Base-by-base conservation (phyloP, 2,888 invertebrate genomes). In the Cephalotes varians region DNA sequence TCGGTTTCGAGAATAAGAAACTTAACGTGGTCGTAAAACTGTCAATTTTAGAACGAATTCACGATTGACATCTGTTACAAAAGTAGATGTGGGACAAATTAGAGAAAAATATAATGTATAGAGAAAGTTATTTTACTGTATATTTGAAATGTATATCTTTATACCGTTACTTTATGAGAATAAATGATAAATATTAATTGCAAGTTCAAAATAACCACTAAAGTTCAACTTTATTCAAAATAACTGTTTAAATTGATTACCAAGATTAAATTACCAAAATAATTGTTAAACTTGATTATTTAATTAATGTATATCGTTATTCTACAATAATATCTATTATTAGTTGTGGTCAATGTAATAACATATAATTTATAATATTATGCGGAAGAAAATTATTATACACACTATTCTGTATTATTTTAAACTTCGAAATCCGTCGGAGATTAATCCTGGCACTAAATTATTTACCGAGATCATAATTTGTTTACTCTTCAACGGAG, bases 41-140 rank as follows among this genome's bases (percentile, higher is more conserved):
- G 88, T 88, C 88, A 88, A 86, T 88, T 86, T n/a, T 85, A 77
- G 74, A 65, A 31, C 62, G 73, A 88, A 86, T 80, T 86, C 86
- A 86, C 81, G 73, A 83, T 86, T 81, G 88, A 85, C 88, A 73
- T 84, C 56, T 76, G 77, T 54, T 76, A 51, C n/a, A 65, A 76
- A 37, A 65, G 40, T 51, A 28, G 15, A 65, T 65, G 28, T 40
- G n/a, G 34, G 25, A 40, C 9, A 65, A 76, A 21, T 65, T 37
- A 9, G n/a, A 51, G 9, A 37, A 74, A 15, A 74, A 5, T 49
- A 54, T 40, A 54, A 65, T 40, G 9, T 34, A 34, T 34, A 49
- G 15, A 2, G 4, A n/a, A 49, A 28, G 5, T 2, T 5, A 28
- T 21, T 28, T 76, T 51, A 21, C 54, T 10, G 2, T n/a, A 15